phyloP scores from a whole-genome alignment of 92 coral and sea anemone species.

The Hydrozoanthus gracilis region DNA sequence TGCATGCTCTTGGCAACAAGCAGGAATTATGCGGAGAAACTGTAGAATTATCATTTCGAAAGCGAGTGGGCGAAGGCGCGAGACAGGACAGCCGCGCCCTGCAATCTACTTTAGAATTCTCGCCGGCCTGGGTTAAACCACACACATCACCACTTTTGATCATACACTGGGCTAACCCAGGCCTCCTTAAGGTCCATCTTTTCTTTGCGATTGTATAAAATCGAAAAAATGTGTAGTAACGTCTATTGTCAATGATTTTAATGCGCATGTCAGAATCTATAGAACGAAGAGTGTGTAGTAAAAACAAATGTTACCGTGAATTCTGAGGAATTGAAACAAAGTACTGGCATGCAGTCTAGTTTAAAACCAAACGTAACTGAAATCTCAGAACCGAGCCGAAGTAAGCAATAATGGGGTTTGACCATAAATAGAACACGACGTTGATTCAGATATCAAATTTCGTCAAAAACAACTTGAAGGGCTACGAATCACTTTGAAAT shows the following conservation, averaged over 20 bases:
- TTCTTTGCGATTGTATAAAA: slow-evolving; percentile 6
- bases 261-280: not conserved
- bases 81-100: not conserved
- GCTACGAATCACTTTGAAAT: too few relatives aligned
- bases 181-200: not conserved
- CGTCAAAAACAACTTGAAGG: too few relatives aligned
- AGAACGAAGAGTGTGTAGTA: not conserved
- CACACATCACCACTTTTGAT: not conserved
- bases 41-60: not conserved
- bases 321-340: not conserved
- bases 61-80: slow-evolving; percentile 3
- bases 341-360: not conserved
- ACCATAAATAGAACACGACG: too few relatives aligned
- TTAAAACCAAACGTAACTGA: too few relatives aligned
- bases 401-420: too few relatives aligned
- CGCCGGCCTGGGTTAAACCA: not conserved
- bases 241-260: slow-evolving; percentile 1
- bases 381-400: too few relatives aligned
- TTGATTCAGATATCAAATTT: too few relatives aligned
- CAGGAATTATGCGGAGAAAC: not conserved
- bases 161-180: not conserved
- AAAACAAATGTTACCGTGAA: not conserved
- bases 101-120: not conserved
- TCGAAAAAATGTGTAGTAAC: not conserved
- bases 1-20: not conserved